Conservation (phyloP, 2,113 vertebrate genomes). For the Scopus umbretta region DNA sequence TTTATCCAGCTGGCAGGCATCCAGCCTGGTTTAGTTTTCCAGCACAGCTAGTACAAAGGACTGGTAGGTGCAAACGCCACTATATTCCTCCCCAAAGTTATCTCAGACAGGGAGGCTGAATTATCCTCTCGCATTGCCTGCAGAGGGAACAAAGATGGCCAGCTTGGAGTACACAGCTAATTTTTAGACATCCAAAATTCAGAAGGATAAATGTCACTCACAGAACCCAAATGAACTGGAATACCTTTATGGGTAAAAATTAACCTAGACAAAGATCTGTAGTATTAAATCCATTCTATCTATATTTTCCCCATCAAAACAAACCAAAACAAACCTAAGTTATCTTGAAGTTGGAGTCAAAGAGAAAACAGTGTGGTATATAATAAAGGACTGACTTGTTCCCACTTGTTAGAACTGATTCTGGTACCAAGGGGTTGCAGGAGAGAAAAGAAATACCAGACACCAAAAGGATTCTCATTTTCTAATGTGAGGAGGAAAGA, state of each 20-base stretch:
- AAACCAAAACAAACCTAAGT: not conserved
- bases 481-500: not conserved
- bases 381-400: not conserved
- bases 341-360: not conserved
- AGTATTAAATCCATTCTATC: rapidly evolving
- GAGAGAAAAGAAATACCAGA: not conserved
- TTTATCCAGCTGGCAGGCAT: not conserved
- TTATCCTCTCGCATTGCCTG: not conserved
- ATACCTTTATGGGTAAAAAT: not conserved
- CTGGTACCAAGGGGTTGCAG: not conserved
- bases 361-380: not conserved
- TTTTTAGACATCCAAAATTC: not conserved
- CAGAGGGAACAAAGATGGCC: not conserved
- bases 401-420: not conserved
- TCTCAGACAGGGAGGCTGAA: not conserved
- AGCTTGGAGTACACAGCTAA: not conserved
- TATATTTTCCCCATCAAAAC: not conserved
- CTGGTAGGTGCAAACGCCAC: not conserved
- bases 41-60: not conserved
- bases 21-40: not conserved
- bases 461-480: not conserved
- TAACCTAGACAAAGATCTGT: not conserved
- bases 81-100: not conserved
- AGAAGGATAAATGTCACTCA: not conserved
- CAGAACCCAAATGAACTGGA: not conserved